Evolutionary conservation across 2,888 invertebrate genomes (phyloP), one percentile per base, ranked within the genome.

Genomic region (Gari tellinella): DNA sequence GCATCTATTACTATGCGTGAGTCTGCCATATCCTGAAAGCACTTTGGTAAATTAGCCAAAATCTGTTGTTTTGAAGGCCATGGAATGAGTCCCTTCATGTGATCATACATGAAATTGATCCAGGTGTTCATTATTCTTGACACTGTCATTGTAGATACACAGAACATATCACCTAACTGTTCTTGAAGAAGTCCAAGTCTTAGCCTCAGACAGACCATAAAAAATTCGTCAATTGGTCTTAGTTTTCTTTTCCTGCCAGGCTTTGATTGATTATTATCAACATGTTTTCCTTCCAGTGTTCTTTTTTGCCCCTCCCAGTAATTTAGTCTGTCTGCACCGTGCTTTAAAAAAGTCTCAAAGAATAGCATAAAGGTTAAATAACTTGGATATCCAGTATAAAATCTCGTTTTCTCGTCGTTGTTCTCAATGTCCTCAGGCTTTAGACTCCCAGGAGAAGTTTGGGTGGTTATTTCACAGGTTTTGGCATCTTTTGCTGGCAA

Each of bases 51-150:
- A 48, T 64, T 65, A 1, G 38, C 40, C 12, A 65, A 37, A 10
- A 69, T 67, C 26, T 67, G 63, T 56, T 76, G 68, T 12, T 23
- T 17, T 49, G 61, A 62, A 15, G 69, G 63, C 78, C 78, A 78
- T 45, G 78, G 48, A 26, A 78, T 57, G 8, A 77, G 53, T 37
- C 52, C 12, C 38, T 67, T 58, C 17, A 57, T 43, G 17, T 58
- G 60, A 19, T 68, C 68, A 56, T 61, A 68, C 52, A 72, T 60
- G 21, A 77, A 68, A 25, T 72, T 77, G 1, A 72, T 63, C 68
- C 77, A 72, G n/a, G 65, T 77, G 45, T 65, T 73, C 41, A 73
- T 43, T 12, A 68, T 62, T 14, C 73, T 23, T n/a, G 69, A 65
- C 10, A 69, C 69, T 15, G 65, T 77, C 41, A 63, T 63, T 40